Percentiles rank a stretch among this genome's conserved stretches.
Evolutionary conservation across 2,797 vertebrate genomes (phyloP).

Genomic region (Philypnodon macrostomus): DNA sequence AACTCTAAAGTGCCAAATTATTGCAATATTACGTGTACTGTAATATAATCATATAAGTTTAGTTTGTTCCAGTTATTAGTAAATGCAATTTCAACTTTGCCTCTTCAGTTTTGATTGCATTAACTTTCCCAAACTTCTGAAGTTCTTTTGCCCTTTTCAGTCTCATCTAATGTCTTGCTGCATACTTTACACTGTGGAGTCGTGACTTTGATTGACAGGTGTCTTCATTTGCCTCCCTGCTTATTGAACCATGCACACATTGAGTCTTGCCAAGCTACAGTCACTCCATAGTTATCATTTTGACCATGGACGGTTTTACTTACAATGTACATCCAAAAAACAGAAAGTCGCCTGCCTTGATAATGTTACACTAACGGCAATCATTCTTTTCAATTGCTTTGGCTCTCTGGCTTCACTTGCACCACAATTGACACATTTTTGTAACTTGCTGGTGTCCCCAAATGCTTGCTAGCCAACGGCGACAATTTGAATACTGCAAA

Average conservation of each 20-base stretch:
- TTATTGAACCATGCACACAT: not conserved
- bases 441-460: constrained; percentile 7
- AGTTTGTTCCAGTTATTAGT: no score
- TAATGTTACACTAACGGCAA: not conserved
- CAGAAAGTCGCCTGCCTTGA: not conserved
- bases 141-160: not conserved
- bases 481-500: not conserved
- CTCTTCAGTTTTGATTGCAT: no score
- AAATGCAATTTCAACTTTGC: no score
- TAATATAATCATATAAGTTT: no score
- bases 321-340: not conserved
- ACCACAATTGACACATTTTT: not conserved
- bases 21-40: no score
- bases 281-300: not conserved
- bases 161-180: not conserved
- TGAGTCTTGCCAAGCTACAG: not conserved
- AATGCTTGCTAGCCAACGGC: constrained; percentile 7
- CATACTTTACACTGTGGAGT: not conserved
- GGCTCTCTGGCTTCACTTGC: constrained; percentile 8
- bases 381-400: not conserved
- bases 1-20: no score
- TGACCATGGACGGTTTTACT: not conserved
- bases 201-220: constrained; percentile 4
- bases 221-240: constrained; percentile 1
- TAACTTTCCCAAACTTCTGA: no score